Base-by-base conservation (phyloP, 2,888 invertebrate species). In the Elegia similella region DNA sequence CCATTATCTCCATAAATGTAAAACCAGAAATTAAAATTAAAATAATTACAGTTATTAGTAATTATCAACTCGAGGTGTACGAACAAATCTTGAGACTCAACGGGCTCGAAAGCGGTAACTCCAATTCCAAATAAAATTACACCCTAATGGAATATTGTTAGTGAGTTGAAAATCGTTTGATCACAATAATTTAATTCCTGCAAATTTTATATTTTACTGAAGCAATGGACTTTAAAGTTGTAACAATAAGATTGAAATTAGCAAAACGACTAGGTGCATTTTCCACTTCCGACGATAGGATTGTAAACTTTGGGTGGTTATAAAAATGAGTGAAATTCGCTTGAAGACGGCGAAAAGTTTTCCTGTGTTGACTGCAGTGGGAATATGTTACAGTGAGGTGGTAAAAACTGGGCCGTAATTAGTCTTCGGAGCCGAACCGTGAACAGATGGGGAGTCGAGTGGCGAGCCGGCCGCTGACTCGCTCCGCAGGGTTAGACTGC, bases 401-500 rank as follows among this genome's bases (percentile, higher is more conserved):
- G 82, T 82, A 84, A 84, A 85, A 84, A 85, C 80, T 80, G 75
- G 69, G 77, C 67, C 71, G 83, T 88, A 88, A 88, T 88, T 87
- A 88, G 86, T 86, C 77, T 82, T 80, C 81, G 78, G 74, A 83
- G 74, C 64, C 74, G 76, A 81, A 81, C 83, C 78, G 82, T 82
- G 81, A 84, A 84, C 81, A 78, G 78, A 73, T 70, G 75, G 70
- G 72, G 72, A 72, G 66, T 68, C 65, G 65, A 75, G 77, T 72
- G 75, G 69, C 42, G 58, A 62, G 67, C 61, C 16, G 38, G 38
- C 38, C 16, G 30, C 16, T 1, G 15, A 16, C 70, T 72, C 15
- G 62, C 63, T 42, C 67, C 63, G 62, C 65, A 68, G 69, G 72
- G 68, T 74, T 75, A 17, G 10, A 17, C 50, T 34, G 10, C 17